Percentiles rank a stretch among this genome's conserved stretches.
Evolutionary conservation across 2,888 invertebrate species (phyloP).

Genomic region (Heliconius aoede): DNA sequence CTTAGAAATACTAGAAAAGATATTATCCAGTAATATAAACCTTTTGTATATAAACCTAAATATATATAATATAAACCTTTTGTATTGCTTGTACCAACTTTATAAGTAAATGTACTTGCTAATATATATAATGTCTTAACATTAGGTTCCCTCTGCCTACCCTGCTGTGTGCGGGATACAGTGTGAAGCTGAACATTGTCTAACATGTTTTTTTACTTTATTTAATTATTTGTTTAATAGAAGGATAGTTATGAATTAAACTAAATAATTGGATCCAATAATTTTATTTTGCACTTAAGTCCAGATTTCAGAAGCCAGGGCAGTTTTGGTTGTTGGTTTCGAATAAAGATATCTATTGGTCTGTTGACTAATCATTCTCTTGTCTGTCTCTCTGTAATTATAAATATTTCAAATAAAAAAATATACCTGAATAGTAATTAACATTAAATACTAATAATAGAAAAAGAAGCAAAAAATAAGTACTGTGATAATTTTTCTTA

Average conservation of each 20-base stretch:
- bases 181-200: background rate
- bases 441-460: too few relatives aligned
- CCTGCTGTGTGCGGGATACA: too few relatives aligned
- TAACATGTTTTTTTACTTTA: background rate
- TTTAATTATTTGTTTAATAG: background rate
- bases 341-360: conserved; percentile 25
- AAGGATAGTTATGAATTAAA: background rate
- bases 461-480: too few relatives aligned
- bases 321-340: background rate
- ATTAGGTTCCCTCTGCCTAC: too few relatives aligned
- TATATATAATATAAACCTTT: too few relatives aligned
- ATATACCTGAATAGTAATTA: too few relatives aligned
- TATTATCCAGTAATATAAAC: background rate
- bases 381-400: conserved; percentile 43
- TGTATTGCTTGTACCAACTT: background rate
- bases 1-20: too few relatives aligned
- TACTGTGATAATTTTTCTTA: too few relatives aligned
- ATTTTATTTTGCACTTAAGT: background rate
- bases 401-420: background rate
- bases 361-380: conserved; percentile 43
- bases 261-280: background rate
- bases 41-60: too few relatives aligned
- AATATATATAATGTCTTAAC: background rate
- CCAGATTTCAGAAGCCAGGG: background rate
- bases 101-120: background rate